Evolutionary conservation across 2,113 vertebrate genomes (phyloP).

Genomic region (Anthoscopus minutus): DNA sequence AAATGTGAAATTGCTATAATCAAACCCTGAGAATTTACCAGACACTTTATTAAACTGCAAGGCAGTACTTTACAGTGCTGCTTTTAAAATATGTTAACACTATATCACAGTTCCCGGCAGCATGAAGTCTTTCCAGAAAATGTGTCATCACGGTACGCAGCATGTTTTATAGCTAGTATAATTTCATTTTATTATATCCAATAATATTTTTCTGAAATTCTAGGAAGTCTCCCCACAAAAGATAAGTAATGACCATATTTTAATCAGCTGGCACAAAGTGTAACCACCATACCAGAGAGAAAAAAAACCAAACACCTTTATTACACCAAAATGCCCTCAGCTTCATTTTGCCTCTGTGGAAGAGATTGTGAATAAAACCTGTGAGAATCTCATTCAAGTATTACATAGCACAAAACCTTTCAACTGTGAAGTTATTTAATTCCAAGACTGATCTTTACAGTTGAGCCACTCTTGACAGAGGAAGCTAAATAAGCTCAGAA

Average conservation of each 20-base stretch:
- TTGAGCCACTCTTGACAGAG: neutral
- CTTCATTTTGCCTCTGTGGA: neutral
- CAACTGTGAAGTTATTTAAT: neutral
- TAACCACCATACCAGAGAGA: neutral
- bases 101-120: constrained; percentile 29
- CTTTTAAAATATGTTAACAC: constrained; percentile 52
- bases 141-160: neutral
- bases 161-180: constrained; percentile 27
- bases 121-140: constrained; percentile 45
- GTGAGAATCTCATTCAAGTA: neutral
- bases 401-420: neutral
- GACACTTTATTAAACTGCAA: constrained; percentile 59
- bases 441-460: neutral
- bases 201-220: constrained; percentile 58
- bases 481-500: neutral
- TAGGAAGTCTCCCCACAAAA: constrained; percentile 33
- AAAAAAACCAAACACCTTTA: neutral
- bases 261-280: neutral
- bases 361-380: neutral
- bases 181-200: constrained; percentile 28
- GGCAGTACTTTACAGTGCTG: constrained; percentile 7
- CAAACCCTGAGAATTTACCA: neutral
- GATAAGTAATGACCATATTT: constrained; percentile 1
- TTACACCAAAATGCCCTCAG: neutral
- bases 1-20: constrained; percentile 4